Evolutionary conservation across 2,113 vertebrate species (phyloP).

Genomic region (Ctenomys sociabilis): DNA sequence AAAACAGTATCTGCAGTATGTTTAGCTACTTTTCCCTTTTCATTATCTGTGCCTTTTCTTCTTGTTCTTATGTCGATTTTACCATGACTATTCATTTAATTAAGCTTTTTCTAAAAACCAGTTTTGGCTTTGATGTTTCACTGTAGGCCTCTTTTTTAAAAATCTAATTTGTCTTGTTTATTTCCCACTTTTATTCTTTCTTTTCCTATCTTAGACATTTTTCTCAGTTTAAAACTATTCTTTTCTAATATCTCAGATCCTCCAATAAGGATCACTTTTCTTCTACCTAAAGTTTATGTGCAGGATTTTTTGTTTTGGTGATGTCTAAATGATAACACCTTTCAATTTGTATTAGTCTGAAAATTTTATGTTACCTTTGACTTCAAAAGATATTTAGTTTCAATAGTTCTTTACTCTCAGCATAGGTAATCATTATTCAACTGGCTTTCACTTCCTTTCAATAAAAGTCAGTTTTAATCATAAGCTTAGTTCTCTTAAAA

Average conservation of each 20-base stretch:
- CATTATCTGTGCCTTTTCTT: background rate
- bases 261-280: background rate
- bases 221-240: background rate
- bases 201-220: constrained; percentile 16
- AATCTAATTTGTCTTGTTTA: background rate
- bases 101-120: constrained; percentile 28
- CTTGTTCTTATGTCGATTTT: background rate
- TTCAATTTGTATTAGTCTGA: constrained; percentile 17
- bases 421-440: background rate
- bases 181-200: background rate
- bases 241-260: background rate
- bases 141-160: background rate
- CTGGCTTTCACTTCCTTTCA: constrained; percentile 45
- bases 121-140: background rate
- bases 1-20: background rate
- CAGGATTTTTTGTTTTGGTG: background rate
- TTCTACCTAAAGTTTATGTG: constrained; percentile 12
- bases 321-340: background rate
- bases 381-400: constrained; percentile 41
- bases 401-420: background rate
- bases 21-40: constrained; percentile 8
- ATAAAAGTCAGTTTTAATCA: constrained; percentile 28
- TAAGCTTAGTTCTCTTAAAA: constrained; percentile 20
- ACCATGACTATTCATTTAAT: constrained; percentile 21
- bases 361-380: constrained; percentile 21